phyloP scores from a whole-genome alignment of 1,140 invertebrate species.

The Zaprionus taronus region DNA sequence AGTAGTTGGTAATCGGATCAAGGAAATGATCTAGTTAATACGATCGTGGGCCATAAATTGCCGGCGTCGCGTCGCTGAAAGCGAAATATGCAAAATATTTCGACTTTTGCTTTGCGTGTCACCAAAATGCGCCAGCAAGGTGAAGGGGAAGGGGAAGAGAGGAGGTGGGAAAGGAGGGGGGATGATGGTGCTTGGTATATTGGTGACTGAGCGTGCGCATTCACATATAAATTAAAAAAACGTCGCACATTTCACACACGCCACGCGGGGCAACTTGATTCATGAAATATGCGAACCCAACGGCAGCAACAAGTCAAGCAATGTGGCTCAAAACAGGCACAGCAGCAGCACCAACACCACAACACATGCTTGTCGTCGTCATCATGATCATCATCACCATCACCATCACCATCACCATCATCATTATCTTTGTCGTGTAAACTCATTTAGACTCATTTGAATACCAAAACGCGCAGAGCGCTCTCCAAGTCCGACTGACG shows the following conservation, averaged over 20 bases:
- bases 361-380: conserved; percentile 18
- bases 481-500: conserved; percentile 41
- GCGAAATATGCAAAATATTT: conserved; percentile 71
- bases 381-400: conserved; percentile 8
- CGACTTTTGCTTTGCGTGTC: conserved; percentile 61
- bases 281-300: conserved; percentile 69
- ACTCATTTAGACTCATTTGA: conserved; percentile 77
- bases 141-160: background rate
- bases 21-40: conserved; percentile 76
- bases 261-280: conserved; percentile 65
- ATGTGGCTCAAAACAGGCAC: conserved; percentile 27
- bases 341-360: conserved; percentile 31
- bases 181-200: background rate
- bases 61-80: conserved; percentile 34
- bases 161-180: background rate
- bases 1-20: conserved; percentile 48
- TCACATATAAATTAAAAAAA: conserved; percentile 83
- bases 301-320: conserved; percentile 58
- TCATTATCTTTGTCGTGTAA: conserved; percentile 40
- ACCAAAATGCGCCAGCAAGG: background rate
- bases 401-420: background rate
- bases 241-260: conserved; percentile 72
- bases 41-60: conserved; percentile 67
- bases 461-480: conserved; percentile 68
- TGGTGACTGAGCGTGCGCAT: conserved; percentile 69